Evolutionary conservation across 2,797 vertebrate species (phyloP).

Genomic region (Echeneis naucrates): DNA sequence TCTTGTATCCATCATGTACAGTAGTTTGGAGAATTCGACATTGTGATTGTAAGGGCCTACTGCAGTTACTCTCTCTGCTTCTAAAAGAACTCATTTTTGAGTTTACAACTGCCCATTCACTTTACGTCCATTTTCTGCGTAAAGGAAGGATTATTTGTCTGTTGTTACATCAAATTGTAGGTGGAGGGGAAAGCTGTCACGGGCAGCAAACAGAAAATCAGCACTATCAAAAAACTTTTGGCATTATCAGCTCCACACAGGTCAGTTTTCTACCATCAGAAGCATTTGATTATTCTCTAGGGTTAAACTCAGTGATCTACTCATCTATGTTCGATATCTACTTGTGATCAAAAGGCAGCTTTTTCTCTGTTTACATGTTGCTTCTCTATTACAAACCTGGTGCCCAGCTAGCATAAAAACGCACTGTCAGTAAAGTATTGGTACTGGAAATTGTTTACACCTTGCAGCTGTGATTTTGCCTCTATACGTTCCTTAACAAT

Average conservation of each 20-base stretch:
- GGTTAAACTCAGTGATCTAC: constrained; percentile 49
- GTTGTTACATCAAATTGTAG: constrained; percentile 16
- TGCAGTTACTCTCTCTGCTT: constrained; percentile 25
- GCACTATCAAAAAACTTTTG: too few species aligned
- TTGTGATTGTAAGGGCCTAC: constrained; percentile 24
- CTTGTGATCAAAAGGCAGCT: constrained; percentile 72
- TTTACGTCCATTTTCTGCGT: constrained; percentile 57
- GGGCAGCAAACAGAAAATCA: constrained; percentile 3
- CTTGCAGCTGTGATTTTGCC: constrained; percentile 54
- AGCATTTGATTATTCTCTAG: constrained; percentile 22
- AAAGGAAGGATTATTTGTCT: constrained; percentile 16
- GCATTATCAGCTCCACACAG: constrained; percentile 37
- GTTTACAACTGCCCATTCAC: constrained; percentile 59
- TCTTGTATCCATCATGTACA: background rate
- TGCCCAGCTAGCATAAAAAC: constrained; percentile 54
- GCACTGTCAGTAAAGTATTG: constrained; percentile 56
- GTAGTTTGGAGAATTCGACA: constrained; percentile 37
- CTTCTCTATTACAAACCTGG: constrained; percentile 50
- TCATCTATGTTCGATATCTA: constrained; percentile 37
- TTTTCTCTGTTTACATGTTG: constrained; percentile 69
- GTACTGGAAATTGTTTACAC: constrained; percentile 72
- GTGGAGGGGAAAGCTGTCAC: constrained; percentile 8
- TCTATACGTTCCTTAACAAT: constrained; percentile 56
- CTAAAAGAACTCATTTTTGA: constrained; percentile 32
- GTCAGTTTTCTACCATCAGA: constrained; percentile 2